Evolutionary conservation across 1,140 invertebrate species (phyloP).

Genomic region (Drosophila suzukii): DNA sequence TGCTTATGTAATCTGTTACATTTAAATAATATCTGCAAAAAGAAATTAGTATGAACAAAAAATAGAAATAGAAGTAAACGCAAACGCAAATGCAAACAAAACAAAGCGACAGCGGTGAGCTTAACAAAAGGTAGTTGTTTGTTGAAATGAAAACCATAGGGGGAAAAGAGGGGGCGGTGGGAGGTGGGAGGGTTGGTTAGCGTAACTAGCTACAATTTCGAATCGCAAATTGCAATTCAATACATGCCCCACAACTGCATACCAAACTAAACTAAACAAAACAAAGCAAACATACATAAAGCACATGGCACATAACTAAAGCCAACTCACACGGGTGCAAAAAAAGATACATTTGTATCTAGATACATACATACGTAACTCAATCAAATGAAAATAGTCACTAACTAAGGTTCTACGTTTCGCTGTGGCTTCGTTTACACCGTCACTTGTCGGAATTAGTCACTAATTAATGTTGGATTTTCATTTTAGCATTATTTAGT

Average conservation of each 20-base stretch:
- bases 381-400: constrained; percentile 25
- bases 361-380: constrained; percentile 2
- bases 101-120: constrained; percentile 27
- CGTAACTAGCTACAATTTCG: constrained; percentile 22
- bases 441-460: background rate
- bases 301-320: constrained; percentile 24
- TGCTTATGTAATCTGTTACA: constrained; percentile 63
- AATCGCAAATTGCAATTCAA: constrained; percentile 44
- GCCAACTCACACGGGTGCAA: constrained; percentile 13
- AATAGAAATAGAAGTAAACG: constrained; percentile 45
- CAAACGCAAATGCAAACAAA: constrained; percentile 33
- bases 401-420: constrained; percentile 9
- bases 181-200: background rate
- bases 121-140: constrained; percentile 30
- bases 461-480: background rate
- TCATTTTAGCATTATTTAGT: background rate
- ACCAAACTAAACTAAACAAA: constrained; percentile 14
- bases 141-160: constrained; percentile 43
- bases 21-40: constrained; percentile 84
- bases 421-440: constrained; percentile 5
- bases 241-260: constrained; percentile 25
- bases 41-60: constrained; percentile 79
- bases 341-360: background rate
- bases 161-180: background rate
- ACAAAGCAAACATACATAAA: constrained; percentile 33